Conservation (phyloP, 2,113 vertebrate species). For the Laticauda laticaudata region DNA sequence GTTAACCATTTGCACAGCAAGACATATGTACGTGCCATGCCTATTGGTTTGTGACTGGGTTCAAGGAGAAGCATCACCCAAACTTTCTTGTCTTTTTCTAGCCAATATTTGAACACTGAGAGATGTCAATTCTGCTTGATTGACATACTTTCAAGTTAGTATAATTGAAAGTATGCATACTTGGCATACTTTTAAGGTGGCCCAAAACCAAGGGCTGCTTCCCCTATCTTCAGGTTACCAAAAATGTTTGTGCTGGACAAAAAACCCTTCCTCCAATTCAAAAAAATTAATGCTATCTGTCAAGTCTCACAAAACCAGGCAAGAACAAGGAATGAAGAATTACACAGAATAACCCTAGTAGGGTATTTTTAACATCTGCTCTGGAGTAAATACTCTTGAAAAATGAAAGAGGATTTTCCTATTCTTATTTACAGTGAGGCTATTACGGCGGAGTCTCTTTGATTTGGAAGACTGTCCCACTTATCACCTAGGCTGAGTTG, state of each 20-base stretch:
- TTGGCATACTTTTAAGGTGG: not conserved
- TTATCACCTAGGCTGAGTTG: not conserved
- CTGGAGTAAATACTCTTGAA: not conserved
- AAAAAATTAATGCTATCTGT: not conserved
- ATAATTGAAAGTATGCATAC: too few species aligned
- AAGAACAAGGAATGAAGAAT: not conserved
- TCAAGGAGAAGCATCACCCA: not conserved
- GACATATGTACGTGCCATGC: not conserved
- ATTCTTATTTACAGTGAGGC: not conserved
- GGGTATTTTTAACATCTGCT: not conserved
- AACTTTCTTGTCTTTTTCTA: not conserved
- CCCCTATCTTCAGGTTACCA: not conserved
- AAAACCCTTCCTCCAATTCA: not conserved
- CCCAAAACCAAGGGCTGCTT: not conserved
- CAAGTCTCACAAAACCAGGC: not conserved
- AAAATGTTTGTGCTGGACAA: not conserved
- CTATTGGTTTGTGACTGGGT: not conserved
- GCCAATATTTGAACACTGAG: not conserved
- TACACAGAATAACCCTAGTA: not conserved
- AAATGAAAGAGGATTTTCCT: not conserved
- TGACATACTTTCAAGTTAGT: not conserved
- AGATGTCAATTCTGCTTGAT: not conserved
- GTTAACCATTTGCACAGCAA: not conserved
- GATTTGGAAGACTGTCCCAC: not conserved
- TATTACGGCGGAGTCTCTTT: not conserved